Evolutionary conservation across 2,113 vertebrate genomes (phyloP), one percentile per base, ranked within the genome.

Genomic region (Pedetes capensis): DNA sequence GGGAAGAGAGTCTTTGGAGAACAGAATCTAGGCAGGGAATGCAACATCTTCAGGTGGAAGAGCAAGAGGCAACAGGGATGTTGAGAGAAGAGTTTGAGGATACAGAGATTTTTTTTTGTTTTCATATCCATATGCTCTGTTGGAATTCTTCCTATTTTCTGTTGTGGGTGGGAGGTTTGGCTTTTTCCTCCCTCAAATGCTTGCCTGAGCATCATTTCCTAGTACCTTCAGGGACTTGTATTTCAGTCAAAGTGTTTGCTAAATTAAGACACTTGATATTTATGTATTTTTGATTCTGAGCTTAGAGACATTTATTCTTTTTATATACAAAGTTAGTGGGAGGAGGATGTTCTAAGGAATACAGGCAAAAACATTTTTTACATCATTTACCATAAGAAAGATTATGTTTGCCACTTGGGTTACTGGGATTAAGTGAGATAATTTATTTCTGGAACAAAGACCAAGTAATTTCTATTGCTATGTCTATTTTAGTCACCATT

Each of bases 201-300:
- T 85, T 69, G 23, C 82, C 32, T 18, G 39, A 78, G 61, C 51
- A 79, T 86, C 42, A 59, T 71, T 94, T n/a, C 72, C 44, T 44
- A 53, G 27, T 76, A 59, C 63, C 80, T 85, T 44, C 34, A 32
- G 29, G 4, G 53, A 85, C 22, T 68, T 32, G 12, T 57, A 27
- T 83, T 68, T 83, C 34, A 57, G 42, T 83, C 37, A 74, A 59
- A 53, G 13, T 89, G 34, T n/a, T 78, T 84, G 25, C 80, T 94
- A 94, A 89, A 71, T 84, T 61, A 90, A 53, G 22, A 53, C 12
- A n/a, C 29, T 79, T 90, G 63, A 37, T 85, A 69, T 85, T 78
- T 90, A 85, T 34, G 76, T 78, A 32, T n/a, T 85, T 80, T 79
- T 71, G 29, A 90, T 80, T 84, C 80, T 63, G 44, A 53, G 22